Percentiles rank a stretch among this genome's conserved stretches.
phyloP scores from a whole-genome alignment of 1,140 invertebrate species.

The Halictus rubicundus region DNA sequence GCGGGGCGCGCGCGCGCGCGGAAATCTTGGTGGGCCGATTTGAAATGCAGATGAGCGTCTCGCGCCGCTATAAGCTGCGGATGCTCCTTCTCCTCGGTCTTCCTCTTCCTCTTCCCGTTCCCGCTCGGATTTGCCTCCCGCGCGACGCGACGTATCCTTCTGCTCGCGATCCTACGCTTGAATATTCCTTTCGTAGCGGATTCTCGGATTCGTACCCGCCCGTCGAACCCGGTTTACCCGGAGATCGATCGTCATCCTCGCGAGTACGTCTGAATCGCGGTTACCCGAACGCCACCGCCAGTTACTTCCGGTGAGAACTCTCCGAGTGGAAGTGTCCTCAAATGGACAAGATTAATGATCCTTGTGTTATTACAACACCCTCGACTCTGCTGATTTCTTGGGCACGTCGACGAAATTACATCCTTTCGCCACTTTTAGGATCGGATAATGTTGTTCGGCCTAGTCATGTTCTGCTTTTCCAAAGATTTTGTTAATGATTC shows the following conservation, averaged over 20 bases:
- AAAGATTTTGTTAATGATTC: no score
- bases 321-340: no score
- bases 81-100: not conserved
- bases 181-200: constrained; percentile 56
- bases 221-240: constrained; percentile 25
- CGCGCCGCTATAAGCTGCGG: constrained; percentile 57
- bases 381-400: not conserved
- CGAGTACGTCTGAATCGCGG: no score
- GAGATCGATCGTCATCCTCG: not conserved
- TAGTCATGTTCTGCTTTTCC: not conserved
- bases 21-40: constrained; percentile 62
- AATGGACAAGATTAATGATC: not conserved
- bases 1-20: constrained; percentile 6
- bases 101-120: constrained; percentile 23
- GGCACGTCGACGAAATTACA: not conserved
- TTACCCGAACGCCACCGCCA: no score
- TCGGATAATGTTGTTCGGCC: no score
- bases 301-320: no score
- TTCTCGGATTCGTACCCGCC: constrained; percentile 36
- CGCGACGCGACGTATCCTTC: constrained; percentile 28
- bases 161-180: constrained; percentile 42
- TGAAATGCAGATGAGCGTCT: constrained; percentile 74
- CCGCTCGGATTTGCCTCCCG: constrained; percentile 30
- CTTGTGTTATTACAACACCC: not conserved
- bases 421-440: no score